Percentiles rank a stretch among this genome's conserved stretches.
phyloP scores from a whole-genome alignment of 2,888 invertebrate species.

The Dione juno region DNA sequence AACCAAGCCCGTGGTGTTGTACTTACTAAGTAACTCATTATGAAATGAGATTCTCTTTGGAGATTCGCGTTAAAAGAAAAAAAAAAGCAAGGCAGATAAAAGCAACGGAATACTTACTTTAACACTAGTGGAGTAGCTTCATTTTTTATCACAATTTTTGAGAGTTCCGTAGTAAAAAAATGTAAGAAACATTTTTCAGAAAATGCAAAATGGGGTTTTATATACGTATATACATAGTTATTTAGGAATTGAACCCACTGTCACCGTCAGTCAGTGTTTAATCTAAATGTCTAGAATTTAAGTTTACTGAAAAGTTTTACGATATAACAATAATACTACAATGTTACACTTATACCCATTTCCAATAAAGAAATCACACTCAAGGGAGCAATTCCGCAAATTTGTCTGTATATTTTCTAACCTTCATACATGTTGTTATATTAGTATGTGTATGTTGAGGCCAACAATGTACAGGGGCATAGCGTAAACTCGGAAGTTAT shows the following conservation, averaged over 20 bases:
- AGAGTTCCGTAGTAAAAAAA: too few relatives aligned
- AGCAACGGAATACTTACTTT: neutral
- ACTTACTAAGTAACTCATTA: conserved; percentile 29
- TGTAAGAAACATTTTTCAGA: too few relatives aligned
- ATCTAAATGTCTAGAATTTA: neutral
- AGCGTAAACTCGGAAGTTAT: neutral
- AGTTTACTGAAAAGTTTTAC: neutral
- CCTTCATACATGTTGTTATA: conserved; percentile 1
- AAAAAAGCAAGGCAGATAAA: conserved; percentile 26
- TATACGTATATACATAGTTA: too few relatives aligned
- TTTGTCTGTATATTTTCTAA: conserved; percentile 10
- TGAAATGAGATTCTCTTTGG: conserved; percentile 39
- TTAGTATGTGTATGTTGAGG: neutral
- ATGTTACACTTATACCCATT: neutral
- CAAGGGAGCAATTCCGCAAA: neutral
- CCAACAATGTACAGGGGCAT: neutral
- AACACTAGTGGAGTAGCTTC: neutral
- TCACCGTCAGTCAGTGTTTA: neutral
- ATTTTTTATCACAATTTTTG: neutral
- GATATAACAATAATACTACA: neutral
- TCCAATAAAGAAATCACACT: neutral
- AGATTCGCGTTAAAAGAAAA: conserved; percentile 30
- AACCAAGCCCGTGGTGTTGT: neutral
- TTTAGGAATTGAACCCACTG: too few relatives aligned
- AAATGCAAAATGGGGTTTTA: too few relatives aligned